Evolutionary conservation across 2,888 invertebrate species (phyloP).

Genomic region (Pteria penguin): DNA sequence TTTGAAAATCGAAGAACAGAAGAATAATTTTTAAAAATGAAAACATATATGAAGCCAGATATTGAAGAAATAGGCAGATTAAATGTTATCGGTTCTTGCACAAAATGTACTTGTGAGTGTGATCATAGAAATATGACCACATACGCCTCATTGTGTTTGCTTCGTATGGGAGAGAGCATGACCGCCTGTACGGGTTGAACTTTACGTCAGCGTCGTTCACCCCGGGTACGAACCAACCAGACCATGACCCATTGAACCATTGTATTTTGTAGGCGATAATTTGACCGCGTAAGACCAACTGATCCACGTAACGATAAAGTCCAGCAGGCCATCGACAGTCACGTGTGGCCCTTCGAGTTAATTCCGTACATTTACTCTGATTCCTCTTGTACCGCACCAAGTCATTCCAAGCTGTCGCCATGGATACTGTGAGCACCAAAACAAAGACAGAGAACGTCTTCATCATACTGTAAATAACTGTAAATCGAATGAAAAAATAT

Average conservation of each 20-base stretch:
- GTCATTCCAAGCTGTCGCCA: too few species aligned
- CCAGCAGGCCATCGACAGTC: slow-evolving; percentile 44
- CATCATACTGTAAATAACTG: too few species aligned
- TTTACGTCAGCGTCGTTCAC: slow-evolving; percentile 40
- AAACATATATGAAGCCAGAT: too few species aligned
- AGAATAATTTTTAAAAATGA: too few species aligned
- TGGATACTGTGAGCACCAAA: too few species aligned
- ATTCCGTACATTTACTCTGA: slow-evolving; percentile 27
- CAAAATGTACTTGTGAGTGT: slow-evolving; percentile 42
- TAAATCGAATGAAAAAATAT: too few species aligned
- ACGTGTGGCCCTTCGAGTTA: background rate
- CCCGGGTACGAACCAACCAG: slow-evolving; percentile 41
- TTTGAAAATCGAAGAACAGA: too few species aligned
- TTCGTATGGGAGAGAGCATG: background rate
- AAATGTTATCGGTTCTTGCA: too few species aligned
- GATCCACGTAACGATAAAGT: slow-evolving; percentile 23
- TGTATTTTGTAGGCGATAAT: too few species aligned
- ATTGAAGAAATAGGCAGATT: too few species aligned
- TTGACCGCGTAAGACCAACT: slow-evolving; percentile 10
- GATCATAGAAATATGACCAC: too few species aligned
- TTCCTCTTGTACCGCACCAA: background rate
- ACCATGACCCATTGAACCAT: slow-evolving; percentile 36
- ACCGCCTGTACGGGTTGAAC: slow-evolving; percentile 20
- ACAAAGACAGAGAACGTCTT: too few species aligned
- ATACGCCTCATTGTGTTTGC: slow-evolving; percentile 29